Conservation (phyloP, 2,888 invertebrate species). For the Mimas tiliae region DNA sequence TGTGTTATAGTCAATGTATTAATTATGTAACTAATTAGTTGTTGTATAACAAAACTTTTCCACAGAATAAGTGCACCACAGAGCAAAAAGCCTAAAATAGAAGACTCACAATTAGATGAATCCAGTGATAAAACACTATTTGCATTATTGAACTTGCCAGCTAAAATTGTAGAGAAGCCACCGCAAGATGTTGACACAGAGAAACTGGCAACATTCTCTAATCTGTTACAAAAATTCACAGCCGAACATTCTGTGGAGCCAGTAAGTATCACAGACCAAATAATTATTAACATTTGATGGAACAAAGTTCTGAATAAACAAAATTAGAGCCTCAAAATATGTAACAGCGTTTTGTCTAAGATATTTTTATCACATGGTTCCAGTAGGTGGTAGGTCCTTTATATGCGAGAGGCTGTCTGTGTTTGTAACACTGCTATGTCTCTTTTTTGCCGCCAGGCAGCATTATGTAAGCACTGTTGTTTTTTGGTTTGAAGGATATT, state of each 20-base stretch:
- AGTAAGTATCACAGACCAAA: conserved; percentile 54
- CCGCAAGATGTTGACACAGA: conserved; percentile 61
- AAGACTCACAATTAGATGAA: conserved; percentile 62
- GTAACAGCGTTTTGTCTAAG: no score
- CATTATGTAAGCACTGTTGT: no score
- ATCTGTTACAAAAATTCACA: conserved; percentile 76
- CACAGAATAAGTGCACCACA: conserved; percentile 59
- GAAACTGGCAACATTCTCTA: conserved; percentile 76
- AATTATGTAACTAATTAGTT: no score
- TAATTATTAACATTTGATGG: not conserved
- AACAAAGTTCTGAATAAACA: no score
- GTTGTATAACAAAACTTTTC: conserved; percentile 29
- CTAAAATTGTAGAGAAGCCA: conserved; percentile 62
- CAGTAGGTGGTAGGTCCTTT: no score
- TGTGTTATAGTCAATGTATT: no score
- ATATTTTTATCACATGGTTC: no score
- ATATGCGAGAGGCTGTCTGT: no score
- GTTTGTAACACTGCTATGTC: no score
- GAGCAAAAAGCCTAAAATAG: conserved; percentile 64
- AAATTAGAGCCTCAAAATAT: no score
- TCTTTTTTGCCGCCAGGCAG: no score
- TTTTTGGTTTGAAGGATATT: no score
- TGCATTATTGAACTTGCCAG: conserved; percentile 76
- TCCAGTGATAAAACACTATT: conserved; percentile 86
- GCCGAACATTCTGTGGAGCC: conserved; percentile 73